Evolutionary conservation across 2,113 vertebrate species (phyloP).

Genomic region (Astur gentilis): DNA sequence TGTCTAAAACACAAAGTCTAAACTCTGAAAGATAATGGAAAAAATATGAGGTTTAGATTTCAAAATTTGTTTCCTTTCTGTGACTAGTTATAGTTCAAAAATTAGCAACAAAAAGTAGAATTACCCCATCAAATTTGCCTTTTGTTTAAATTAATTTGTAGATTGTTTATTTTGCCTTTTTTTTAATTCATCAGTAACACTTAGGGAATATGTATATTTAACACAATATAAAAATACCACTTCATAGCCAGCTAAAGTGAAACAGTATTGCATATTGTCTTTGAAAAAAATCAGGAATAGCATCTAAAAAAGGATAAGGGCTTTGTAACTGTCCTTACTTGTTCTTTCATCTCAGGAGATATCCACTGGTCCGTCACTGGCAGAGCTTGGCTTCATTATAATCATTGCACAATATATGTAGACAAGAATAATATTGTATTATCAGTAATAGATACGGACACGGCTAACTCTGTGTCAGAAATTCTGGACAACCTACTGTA

Average conservation of each 20-base stretch:
- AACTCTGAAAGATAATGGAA: not conserved
- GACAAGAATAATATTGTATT: not conserved
- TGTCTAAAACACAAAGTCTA: not conserved
- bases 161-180: not conserved
- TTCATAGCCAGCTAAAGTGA: not conserved
- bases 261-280: not conserved
- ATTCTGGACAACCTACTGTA: not conserved
- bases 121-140: not conserved
- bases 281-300: not conserved
- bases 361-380: not conserved
- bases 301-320: not conserved
- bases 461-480: not conserved
- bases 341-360: not conserved
- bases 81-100: not conserved
- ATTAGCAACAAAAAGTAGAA: not conserved
- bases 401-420: not conserved
- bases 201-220: not conserved
- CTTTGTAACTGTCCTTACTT: not conserved
- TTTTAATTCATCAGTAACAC: not conserved
- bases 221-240: not conserved
- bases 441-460: not conserved
- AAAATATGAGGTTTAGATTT: not conserved
- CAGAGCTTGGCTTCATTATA: not conserved
- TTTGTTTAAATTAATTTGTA: not conserved
- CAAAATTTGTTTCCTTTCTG: not conserved